Evolutionary conservation across 2,797 vertebrate species (phyloP), one percentile per base, ranked within the genome.

Genomic region (Cirrhinus mrigala): DNA sequence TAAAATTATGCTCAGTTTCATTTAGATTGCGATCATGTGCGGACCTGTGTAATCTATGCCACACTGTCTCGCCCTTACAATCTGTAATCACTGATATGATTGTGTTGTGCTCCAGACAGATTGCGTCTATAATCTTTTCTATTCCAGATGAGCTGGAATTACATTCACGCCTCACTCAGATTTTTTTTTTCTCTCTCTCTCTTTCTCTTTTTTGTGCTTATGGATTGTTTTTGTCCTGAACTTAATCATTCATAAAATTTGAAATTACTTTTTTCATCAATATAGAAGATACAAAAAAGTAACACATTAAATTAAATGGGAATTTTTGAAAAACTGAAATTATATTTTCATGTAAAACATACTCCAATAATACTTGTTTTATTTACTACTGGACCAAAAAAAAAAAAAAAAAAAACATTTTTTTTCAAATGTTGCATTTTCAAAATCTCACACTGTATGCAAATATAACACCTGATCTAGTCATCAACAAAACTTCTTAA

Each of bases 81-180:
- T 74, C 81, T 64, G 4, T 83, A 33, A 66, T 54, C 58, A 37
- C 70, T 83, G 37, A 73, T 75, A n/a, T 66, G 20, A 76, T 64
- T 76, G 56, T 83, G 27, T 76, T 2, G 1, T 50, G 58, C 27
- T 83, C 46, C 70, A 33, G 81, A 83, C 56, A 14, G 70, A 52
- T n/a, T 40, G 66, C 1, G 4, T n/a, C 29, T 58, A 66, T 56
- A 54, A 77, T 77, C 82, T 77, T 46, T 37, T 68, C 20, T 24
- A 22, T 80, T 50, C 6, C n/a, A 68, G 24, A 64, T 15, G 44
- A 44, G 44, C 44, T 44, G 44, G 10, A 44, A 44, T 44, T 44
- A 37, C 64, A 52, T 50, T 40, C 46, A 79, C 2, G 7, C 56
- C 15, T 44, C n/a, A 4, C n/a, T 27, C 44, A 50, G 24, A n/a